Evolutionary conservation across 35 echinoderm and acorn worm genomes (phyloP).

Genomic region (Heliocidaris erythrogramma): DNA sequence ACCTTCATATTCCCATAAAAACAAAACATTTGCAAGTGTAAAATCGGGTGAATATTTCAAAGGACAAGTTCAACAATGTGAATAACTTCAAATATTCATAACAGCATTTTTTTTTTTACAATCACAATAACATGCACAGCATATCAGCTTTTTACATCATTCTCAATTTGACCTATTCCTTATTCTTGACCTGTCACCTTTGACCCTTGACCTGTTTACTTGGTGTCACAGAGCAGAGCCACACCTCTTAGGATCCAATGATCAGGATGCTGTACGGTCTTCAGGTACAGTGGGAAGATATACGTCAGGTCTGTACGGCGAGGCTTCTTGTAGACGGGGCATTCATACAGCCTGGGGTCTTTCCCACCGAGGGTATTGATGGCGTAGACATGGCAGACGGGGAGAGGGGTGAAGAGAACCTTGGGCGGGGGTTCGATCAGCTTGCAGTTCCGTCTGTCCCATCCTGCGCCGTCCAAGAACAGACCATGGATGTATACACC

Average conservation of each 20-base stretch:
- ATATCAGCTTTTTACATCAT: background rate
- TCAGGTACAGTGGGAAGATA: slow-evolving; percentile 94
- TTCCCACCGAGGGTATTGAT: slow-evolving; percentile 80
- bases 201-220: slow-evolving; percentile 49
- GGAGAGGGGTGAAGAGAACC: slow-evolving; percentile 92
- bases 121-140: background rate
- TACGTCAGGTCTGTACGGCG: slow-evolving; percentile 91
- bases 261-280: slow-evolving; percentile 96
- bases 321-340: slow-evolving; percentile 97
- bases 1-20: too few species aligned
- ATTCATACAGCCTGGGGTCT: slow-evolving; percentile 94
- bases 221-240: slow-evolving; percentile 95
- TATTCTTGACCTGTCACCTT: background rate
- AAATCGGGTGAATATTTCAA: background rate
- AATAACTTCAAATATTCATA: background rate
- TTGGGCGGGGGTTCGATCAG: slow-evolving; percentile 93
- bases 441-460: slow-evolving; percentile 97
- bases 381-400: slow-evolving; percentile 95
- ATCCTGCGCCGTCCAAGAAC: slow-evolving; percentile 96
- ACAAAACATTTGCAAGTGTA: too few species aligned
- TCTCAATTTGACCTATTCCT: background rate
- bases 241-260: slow-evolving; percentile 98
- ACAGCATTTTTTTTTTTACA: background rate
- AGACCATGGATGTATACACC: slow-evolving; percentile 95
- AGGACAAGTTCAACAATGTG: background rate